Evolutionary conservation across 2,797 vertebrate genomes (phyloP).

Genomic region (Melanotaenia trifasciata): DNA sequence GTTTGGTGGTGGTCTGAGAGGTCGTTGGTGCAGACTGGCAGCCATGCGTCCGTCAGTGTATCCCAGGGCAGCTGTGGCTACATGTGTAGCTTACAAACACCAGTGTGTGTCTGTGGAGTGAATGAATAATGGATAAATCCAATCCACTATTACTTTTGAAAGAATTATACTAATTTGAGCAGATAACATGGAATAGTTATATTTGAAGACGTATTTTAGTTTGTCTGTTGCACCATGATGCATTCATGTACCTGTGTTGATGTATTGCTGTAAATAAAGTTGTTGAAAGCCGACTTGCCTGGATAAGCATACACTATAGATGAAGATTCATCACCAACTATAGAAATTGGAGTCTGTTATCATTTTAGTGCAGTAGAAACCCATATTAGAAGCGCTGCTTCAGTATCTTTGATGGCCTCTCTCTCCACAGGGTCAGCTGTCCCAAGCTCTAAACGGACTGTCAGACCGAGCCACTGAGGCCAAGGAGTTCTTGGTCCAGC

Average conservation of each 20-base stretch:
- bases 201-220: background rate
- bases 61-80: too few species aligned
- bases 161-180: background rate
- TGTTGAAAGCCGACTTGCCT: too few species aligned
- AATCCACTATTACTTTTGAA: background rate
- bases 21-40: too few species aligned
- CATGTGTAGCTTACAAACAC: background rate
- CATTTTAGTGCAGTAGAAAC: background rate
- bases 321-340: background rate
- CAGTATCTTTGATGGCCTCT: background rate
- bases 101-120: background rate
- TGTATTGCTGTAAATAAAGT: too few species aligned
- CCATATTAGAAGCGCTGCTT: background rate
- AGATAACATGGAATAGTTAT: background rate
- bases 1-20: too few species aligned
- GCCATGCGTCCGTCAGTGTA: too few species aligned
- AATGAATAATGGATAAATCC: too few species aligned
- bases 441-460: slow-evolving; percentile 93
- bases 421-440: slow-evolving; percentile 91
- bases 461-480: slow-evolving; percentile 97
- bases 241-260: too few species aligned
- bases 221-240: background rate
- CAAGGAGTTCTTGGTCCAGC: slow-evolving; percentile 97
- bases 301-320: background rate
- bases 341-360: background rate